A percentile compares a stretch with the other conserved stretches of the same genome.
phyloP scores from a whole-genome alignment of 1,140 invertebrate species.

The Trichonephila clavipes region DNA sequence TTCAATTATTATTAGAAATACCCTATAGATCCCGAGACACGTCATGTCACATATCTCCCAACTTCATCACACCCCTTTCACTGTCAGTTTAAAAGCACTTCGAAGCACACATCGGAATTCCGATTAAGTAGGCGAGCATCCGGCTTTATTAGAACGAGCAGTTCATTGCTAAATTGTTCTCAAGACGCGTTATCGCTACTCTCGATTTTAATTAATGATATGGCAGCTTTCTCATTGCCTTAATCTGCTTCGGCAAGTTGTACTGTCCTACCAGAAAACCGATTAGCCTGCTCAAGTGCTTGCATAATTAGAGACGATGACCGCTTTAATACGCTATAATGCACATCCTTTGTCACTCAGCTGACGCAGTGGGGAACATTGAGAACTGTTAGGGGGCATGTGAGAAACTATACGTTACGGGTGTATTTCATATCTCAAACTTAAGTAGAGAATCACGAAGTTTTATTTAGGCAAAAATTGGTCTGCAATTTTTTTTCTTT shows the following conservation, averaged over 20 bases:
- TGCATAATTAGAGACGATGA: not conserved
- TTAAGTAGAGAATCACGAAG: too few species aligned
- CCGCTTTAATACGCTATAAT: not conserved
- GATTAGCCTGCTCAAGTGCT: not conserved
- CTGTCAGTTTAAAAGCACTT: not conserved
- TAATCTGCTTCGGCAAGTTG: not conserved
- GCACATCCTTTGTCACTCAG: not conserved
- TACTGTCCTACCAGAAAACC: not conserved
- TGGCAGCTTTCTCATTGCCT: not conserved
- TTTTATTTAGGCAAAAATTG: too few species aligned
- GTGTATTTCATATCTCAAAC: too few species aligned
- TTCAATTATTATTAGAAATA: too few species aligned
- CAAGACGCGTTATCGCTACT: not conserved
- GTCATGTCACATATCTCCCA: not conserved
- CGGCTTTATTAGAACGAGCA: not conserved
- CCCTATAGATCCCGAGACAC: not conserved
- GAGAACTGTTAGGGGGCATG: too few species aligned
- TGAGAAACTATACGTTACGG: too few species aligned
- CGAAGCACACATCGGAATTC: not conserved
- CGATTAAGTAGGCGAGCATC: not conserved
- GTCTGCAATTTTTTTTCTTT: too few species aligned
- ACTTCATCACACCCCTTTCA: not conserved
- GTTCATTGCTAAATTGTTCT: not conserved
- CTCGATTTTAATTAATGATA: slow-evolving; percentile 28
- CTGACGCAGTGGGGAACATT: not conserved